A percentile compares a stretch with the other conserved stretches of the same genome.
Conservation (phyloP, 2,113 vertebrate genomes). For the Lepus europaeus region DNA sequence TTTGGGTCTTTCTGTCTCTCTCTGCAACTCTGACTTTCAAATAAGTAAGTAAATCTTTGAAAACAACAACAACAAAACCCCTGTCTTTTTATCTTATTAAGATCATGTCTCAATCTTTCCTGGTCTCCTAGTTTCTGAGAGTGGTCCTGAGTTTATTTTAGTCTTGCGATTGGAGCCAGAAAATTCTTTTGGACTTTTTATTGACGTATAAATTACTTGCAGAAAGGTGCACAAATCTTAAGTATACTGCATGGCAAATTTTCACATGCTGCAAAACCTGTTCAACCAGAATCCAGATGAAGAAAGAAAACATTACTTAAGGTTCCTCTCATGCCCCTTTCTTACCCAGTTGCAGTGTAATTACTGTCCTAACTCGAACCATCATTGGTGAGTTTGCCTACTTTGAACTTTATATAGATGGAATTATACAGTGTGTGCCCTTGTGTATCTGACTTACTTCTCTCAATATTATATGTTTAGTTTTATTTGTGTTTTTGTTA, state of each 20-base stretch:
- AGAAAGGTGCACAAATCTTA: background rate
- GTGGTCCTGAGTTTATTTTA: background rate
- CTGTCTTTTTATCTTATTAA: conserved; percentile 36
- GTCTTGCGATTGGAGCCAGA: background rate
- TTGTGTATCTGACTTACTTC: conserved; percentile 13
- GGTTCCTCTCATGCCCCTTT: background rate
- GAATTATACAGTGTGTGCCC: background rate
- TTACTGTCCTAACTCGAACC: background rate
- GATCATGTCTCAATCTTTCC: background rate
- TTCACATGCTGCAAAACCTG: background rate
- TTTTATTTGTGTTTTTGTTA: conserved; percentile 44
- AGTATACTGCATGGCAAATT: background rate
- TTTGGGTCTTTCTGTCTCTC: no score
- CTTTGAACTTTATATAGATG: conserved; percentile 28
- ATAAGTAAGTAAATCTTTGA: no score
- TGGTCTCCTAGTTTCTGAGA: background rate
- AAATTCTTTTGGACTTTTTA: conserved; percentile 26
- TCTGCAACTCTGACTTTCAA: no score
- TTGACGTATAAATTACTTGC: background rate
- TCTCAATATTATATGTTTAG: conserved; percentile 10
- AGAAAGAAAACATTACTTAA: background rate
- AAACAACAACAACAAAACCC: no score
- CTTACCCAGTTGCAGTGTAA: background rate
- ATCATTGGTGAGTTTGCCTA: background rate
- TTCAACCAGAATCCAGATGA: background rate